phyloP scores from a whole-genome alignment of 2,113 vertebrate genomes.

The Megaptera novaeangliae region DNA sequence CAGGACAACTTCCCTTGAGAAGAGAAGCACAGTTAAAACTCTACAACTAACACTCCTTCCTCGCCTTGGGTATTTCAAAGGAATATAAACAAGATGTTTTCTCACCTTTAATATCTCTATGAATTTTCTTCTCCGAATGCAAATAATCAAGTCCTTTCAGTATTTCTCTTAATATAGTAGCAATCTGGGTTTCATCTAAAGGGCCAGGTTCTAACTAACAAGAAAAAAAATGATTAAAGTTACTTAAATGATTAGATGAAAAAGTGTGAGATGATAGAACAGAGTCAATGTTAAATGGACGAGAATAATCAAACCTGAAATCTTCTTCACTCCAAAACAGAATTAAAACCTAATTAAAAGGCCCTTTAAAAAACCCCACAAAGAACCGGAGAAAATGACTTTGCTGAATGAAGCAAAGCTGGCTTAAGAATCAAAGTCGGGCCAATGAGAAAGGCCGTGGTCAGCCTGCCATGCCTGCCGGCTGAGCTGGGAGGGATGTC shows the following conservation, averaged over 20 bases:
- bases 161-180: constrained; percentile 96
- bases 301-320: neutral
- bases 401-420: neutral
- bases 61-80: neutral
- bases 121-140: constrained; percentile 99
- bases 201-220: constrained; percentile 93
- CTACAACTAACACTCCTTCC: neutral
- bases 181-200: constrained; percentile 96
- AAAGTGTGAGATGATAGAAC: neutral
- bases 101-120: constrained; percentile 98
- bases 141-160: constrained; percentile 97
- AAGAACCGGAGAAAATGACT: neutral
- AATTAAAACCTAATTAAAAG: neutral
- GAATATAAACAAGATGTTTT: neutral
- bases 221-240: neutral
- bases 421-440: neutral
- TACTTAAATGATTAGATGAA: neutral
- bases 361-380: neutral
- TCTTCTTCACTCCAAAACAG: neutral
- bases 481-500: too few relatives aligned
- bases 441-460: rapidly evolving
- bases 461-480: rapidly evolving
- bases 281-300: neutral
- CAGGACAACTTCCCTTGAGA: neutral
- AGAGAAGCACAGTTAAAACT: neutral